These are phyloP conservation scores for Nerophis lumbriciformis DNA, from an alignment of 2,113 vertebrate species.

Conservation along the genomic window DNA sequence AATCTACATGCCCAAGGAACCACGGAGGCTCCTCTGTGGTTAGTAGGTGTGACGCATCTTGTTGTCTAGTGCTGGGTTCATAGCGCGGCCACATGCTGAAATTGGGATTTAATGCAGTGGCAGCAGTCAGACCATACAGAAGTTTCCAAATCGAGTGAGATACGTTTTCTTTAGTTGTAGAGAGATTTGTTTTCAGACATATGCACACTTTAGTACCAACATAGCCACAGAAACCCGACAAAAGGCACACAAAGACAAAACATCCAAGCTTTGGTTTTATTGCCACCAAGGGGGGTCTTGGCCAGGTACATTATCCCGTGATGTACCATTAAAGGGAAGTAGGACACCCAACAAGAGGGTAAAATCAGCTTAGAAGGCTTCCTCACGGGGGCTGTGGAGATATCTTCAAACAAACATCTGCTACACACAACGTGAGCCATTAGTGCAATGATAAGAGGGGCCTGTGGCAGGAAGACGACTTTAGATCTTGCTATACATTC, in stretches of 20 bases:
- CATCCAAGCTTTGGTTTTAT: constrained; percentile 34
- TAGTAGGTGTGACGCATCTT: constrained; percentile 2
- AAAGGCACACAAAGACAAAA: constrained; percentile 15
- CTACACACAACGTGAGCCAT: constrained; percentile 43
- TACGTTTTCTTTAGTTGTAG: background rate
- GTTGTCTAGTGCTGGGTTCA: constrained; percentile 44
- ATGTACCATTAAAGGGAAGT: constrained; percentile 56
- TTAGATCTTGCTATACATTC: constrained; percentile 57
- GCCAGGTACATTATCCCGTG: constrained; percentile 49
- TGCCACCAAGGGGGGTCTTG: constrained; percentile 29
- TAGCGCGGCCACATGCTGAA: constrained; percentile 20
- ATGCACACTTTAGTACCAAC: background rate
- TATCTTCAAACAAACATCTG: constrained; percentile 38
- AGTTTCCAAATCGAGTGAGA: background rate
- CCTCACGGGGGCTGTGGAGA: constrained; percentile 37
- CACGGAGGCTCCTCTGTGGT: constrained; percentile 23
- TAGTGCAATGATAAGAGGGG: constrained; percentile 46
- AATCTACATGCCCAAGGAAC: constrained; percentile 40
- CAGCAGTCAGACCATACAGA: no score
- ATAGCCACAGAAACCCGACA: constrained; percentile 30
- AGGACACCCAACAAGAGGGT: constrained; percentile 47
- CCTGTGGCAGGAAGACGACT: constrained; percentile 36
- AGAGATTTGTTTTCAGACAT: background rate
- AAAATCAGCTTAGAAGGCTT: constrained; percentile 46
- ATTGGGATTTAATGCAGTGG: no score